These are phyloP conservation scores for Semicossyphus pulcher DNA, from an alignment of 2,113 vertebrate species.

Conservation along the genomic window DNA sequence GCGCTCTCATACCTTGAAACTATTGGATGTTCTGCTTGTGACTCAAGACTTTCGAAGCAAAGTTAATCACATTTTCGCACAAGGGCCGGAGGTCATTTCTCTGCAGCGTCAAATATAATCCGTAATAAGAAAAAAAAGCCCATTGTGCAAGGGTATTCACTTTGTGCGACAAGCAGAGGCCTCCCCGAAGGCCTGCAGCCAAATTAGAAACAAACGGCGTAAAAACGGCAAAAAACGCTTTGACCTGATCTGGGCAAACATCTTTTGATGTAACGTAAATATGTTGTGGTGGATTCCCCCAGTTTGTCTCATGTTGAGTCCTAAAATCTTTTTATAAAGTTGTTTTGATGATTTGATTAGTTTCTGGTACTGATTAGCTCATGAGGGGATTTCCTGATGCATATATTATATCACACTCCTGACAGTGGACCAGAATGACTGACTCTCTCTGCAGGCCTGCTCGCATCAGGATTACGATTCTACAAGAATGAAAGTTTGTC, in stretches of 20 bases:
- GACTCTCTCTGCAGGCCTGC: not conserved
- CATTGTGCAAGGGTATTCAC: not conserved
- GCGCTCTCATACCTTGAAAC: not conserved
- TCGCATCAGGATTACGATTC: not conserved
- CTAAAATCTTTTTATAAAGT: too few relatives aligned
- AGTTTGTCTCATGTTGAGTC: not conserved
- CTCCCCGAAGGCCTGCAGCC: slow-evolving; percentile 22
- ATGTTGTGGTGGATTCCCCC: not conserved
- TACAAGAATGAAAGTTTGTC: not conserved
- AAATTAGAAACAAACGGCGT: not conserved
- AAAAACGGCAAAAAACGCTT: not conserved
- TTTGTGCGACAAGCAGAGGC: slow-evolving; percentile 8
- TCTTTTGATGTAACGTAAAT: too few relatives aligned
- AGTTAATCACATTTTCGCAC: not conserved
- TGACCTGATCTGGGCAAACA: too few relatives aligned
- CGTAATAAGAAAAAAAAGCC: not conserved
- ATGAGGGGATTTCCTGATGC: not conserved
- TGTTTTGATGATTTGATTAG: not conserved
- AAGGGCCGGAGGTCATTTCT: too few relatives aligned
- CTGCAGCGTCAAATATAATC: not conserved
- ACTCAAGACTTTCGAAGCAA: not conserved
- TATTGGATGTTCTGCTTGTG: not conserved
- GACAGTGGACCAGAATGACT: not conserved
- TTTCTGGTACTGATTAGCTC: not conserved
- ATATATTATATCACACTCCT: not conserved